Base-by-base conservation (phyloP, 2,113 vertebrate species). In the Antigone vipio region DNA sequence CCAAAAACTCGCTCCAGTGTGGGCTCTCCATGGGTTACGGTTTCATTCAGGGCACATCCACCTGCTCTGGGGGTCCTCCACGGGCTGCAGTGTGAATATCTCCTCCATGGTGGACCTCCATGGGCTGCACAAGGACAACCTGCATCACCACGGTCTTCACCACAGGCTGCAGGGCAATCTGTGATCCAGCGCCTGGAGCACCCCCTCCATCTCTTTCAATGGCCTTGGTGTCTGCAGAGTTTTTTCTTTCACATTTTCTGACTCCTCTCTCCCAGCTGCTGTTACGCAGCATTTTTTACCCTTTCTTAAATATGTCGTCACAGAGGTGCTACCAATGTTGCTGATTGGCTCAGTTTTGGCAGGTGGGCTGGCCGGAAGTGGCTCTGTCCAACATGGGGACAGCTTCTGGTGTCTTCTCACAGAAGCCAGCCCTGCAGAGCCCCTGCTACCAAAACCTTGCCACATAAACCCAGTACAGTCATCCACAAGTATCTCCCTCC, bases 251-350 rank as follows among this genome's bases (percentile, higher is more conserved):
- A 69, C 9, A 14, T 78, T 38, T 64, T 77, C 42, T 64, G 9
- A 50, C 26, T 50, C 12, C 9, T 32, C 17, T 62, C 40, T 63
- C 26, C 44, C 35, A 30, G 20, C 50, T 73, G 38, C 34, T 45
- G 19, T 58, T 50, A 35, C 19, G 11, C 5, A 42, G 21, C 3
- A 2, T 9, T 49, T 71, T 50, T 78, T 56, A 42, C 35, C 56
- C 32, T 44, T 56, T 76, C 72, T 71, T 63, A 71, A 42, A 58
- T 23, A 27, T 8, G 9, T 42, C 49, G 49, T 38, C 40, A 20
- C 9, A 27, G 12, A 66, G 18, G 10, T 2, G 1, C 20, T 60
- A 60, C 14, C 13, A 59, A 7, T 1, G 4, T 30, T 14, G 1
- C 13, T 32, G 38, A 73, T 9, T 40, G 7, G 45, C 7, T 81